Conservation (phyloP, 2,888 invertebrate species). For the Yponomeuta malinellus region DNA sequence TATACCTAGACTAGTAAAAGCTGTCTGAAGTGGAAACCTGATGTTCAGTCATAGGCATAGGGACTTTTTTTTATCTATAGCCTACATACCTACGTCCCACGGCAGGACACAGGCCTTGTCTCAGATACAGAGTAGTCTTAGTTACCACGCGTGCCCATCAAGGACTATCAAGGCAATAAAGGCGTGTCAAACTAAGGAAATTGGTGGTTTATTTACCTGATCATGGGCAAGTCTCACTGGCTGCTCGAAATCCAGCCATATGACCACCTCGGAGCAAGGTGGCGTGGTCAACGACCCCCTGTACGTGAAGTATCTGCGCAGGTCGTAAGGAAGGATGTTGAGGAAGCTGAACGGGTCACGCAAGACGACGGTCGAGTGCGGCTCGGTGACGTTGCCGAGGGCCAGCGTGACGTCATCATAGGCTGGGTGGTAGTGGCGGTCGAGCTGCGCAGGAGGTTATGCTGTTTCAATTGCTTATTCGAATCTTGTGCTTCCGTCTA, state of each 20-base stretch:
- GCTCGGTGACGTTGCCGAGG: conserved; percentile 72
- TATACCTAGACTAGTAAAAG: too few species aligned
- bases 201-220: conserved; percentile 67
- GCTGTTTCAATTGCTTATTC: neutral
- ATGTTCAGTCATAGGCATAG: too few species aligned
- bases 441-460: conserved; percentile 43
- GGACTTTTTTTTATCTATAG: too few species aligned
- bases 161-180: too few species aligned
- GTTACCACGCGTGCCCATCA: too few species aligned
- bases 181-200: too few species aligned
- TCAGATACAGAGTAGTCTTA: too few species aligned
- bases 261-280: conserved; percentile 89
- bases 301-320: conserved; percentile 86
- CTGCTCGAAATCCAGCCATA: conserved; percentile 88
- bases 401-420: conserved; percentile 77
- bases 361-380: conserved; percentile 67
- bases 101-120: too few species aligned
- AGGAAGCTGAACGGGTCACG: conserved; percentile 66
- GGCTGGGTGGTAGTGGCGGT: conserved; percentile 67
- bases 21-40: too few species aligned
- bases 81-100: too few species aligned
- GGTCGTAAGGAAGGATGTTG: conserved; percentile 71
- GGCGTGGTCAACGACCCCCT: conserved; percentile 91
- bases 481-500: too few species aligned
- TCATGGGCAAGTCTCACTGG: conserved; percentile 80